These are phyloP conservation scores for Heterodera carotae DNA, from an alignment of 1,140 invertebrate genomes.

Conservation along the genomic window DNA sequence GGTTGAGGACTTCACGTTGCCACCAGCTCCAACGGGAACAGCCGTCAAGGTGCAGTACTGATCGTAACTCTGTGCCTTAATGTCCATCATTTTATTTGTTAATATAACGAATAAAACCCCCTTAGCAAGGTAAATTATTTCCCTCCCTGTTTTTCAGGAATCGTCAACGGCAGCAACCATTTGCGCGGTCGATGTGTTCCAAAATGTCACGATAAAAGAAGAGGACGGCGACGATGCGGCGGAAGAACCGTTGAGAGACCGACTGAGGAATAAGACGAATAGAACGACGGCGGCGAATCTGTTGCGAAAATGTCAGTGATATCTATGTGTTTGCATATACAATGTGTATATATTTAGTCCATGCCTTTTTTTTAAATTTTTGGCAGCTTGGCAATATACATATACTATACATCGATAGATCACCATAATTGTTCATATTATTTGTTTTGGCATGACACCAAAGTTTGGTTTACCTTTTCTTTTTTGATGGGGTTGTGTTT, in stretches of 20 bases:
- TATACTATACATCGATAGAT: too few species aligned
- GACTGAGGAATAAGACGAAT: conserved; percentile 30
- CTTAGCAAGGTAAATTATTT: too few species aligned
- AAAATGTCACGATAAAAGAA: conserved; percentile 8
- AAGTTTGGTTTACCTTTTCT: too few species aligned
- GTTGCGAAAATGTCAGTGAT: neutral
- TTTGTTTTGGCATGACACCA: too few species aligned
- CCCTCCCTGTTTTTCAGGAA: too few species aligned
- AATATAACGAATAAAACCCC: too few species aligned
- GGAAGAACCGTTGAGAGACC: conserved; percentile 10
- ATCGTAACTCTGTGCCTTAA: too few species aligned
- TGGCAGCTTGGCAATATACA: too few species aligned
- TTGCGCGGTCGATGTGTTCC: neutral
- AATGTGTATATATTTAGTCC: neutral
- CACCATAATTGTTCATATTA: too few species aligned
- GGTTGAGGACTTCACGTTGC: neutral
- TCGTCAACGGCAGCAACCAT: neutral
- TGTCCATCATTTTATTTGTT: neutral
- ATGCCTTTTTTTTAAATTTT: neutral
- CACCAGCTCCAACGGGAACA: neutral
- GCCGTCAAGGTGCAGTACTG: neutral
- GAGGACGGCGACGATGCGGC: conserved; percentile 7
- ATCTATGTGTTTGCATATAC: neutral
- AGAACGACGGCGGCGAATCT: neutral
- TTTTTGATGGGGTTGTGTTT: too few species aligned